Percentiles rank a stretch among this genome's conserved stretches.
phyloP scores from a whole-genome alignment of 2,888 invertebrate genomes.

The Eretmocerus hayati region DNA sequence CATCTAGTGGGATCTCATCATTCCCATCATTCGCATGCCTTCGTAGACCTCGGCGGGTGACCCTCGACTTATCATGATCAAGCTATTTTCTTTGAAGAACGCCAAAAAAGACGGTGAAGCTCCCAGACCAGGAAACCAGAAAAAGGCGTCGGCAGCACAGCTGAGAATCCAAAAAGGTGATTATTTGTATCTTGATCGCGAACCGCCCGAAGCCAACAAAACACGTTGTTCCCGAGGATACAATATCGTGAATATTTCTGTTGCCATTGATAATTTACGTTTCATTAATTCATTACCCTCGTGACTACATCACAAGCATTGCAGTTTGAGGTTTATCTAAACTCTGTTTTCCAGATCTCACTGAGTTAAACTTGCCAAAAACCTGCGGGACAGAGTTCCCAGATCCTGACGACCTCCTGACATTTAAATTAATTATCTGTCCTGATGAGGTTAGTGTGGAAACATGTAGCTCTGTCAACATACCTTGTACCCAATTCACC shows the following conservation, averaged over 20 bases:
- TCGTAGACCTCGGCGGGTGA: conserved; percentile 1
- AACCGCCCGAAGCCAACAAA: too few species aligned
- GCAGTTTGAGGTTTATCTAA: too few species aligned
- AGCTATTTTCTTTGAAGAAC: conserved; percentile 96
- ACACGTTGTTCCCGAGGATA: too few species aligned
- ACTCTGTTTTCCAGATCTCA: conserved; percentile 70
- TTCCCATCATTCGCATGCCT: too few species aligned
- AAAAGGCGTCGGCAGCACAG: conserved; percentile 95
- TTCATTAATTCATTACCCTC: too few species aligned
- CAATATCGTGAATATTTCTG: too few species aligned
- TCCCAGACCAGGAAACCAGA: conserved; percentile 68
- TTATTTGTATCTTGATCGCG: too few species aligned
- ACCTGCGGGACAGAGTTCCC: conserved; percentile 95
- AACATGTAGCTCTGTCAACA: neutral
- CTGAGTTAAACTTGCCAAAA: conserved; percentile 93
- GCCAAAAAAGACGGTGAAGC: conserved; percentile 96
- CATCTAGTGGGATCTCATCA: too few species aligned
- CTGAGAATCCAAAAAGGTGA: conserved; percentile 94
- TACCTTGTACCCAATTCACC: neutral
- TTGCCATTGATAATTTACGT: too few species aligned
- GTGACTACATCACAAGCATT: too few species aligned
- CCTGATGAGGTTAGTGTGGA: conserved; percentile 74
- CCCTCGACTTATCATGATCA: conserved; percentile 68
- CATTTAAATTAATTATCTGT: conserved; percentile 91
- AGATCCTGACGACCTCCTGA: conserved; percentile 91